Conservation (phyloP, 2,113 vertebrate genomes). For the Clarias gariepinus region DNA sequence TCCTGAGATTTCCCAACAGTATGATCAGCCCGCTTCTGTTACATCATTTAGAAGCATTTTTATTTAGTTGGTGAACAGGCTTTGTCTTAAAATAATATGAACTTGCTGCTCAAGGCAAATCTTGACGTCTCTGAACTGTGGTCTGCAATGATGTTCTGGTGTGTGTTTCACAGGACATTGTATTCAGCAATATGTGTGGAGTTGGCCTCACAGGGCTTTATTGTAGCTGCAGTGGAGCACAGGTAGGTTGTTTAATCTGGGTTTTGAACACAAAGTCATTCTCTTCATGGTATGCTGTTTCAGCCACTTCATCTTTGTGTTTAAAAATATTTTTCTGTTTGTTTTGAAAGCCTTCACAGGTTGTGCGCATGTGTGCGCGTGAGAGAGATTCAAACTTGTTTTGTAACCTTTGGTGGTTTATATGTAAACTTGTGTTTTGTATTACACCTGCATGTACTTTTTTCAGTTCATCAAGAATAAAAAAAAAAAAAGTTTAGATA, state of each 20-base stretch:
- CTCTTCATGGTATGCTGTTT: constrained; percentile 54
- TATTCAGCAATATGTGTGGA: constrained; percentile 92
- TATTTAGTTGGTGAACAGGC: neutral
- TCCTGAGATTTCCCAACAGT: no score
- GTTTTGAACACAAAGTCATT: constrained; percentile 17
- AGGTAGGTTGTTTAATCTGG: constrained; percentile 73
- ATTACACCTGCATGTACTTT: neutral
- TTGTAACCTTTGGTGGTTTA: neutral
- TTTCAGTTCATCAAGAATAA: neutral
- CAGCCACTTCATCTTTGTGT: constrained; percentile 57
- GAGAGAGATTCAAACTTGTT: neutral
- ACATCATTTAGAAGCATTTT: neutral
- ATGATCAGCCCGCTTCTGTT: neutral
- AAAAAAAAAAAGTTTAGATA: neutral
- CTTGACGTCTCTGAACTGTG: neutral
- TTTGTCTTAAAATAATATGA: neutral
- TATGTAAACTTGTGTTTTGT: neutral
- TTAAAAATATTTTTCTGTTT: neutral
- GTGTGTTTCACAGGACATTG: constrained; percentile 78
- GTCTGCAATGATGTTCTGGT: constrained; percentile 13
- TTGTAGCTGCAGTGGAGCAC: constrained; percentile 94
- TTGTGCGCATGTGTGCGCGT: neutral
- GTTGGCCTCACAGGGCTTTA: constrained; percentile 90
- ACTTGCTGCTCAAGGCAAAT: neutral
- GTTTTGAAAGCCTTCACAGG: neutral